Evolutionary conservation across 2,888 invertebrate species (phyloP).

Genomic region (Leucophenga maculata): DNA sequence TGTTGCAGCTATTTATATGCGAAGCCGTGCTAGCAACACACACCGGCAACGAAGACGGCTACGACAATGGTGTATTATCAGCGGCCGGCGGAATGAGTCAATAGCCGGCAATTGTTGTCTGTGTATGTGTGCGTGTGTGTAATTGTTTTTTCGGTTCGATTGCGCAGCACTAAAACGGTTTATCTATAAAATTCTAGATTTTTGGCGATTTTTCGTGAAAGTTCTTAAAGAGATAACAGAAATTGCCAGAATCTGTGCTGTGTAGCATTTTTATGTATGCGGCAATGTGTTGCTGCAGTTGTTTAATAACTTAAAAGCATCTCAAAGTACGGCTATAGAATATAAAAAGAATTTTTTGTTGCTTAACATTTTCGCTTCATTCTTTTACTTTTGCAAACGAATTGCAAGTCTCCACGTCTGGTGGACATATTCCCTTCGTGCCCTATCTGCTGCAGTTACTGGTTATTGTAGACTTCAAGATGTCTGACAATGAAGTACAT

Average conservation of each 20-base stretch:
- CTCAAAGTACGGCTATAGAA: constrained; percentile 27
- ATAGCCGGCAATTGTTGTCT: background rate
- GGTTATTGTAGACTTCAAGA: background rate
- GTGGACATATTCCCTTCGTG: background rate
- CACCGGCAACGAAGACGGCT: background rate
- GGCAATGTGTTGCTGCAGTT: constrained; percentile 38
- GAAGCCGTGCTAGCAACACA: background rate
- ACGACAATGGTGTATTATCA: background rate
- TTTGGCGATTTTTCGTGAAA: constrained; percentile 38
- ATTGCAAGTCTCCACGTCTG: constrained; percentile 6
- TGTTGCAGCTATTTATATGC: constrained; percentile 50
- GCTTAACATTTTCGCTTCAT: background rate
- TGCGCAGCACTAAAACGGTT: constrained; percentile 7
- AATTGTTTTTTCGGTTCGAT: too few relatives aligned
- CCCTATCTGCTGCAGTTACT: background rate
- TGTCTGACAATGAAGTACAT: constrained; percentile 21
- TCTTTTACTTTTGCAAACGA: background rate
- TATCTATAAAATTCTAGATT: constrained; percentile 7
- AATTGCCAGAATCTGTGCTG: constrained; percentile 9
- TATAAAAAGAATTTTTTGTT: background rate
- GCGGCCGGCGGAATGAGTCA: background rate
- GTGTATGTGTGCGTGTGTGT: constrained; percentile 21
- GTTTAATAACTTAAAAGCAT: background rate
- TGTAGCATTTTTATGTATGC: constrained; percentile 1
- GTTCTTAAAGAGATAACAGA: constrained; percentile 46